A percentile compares a stretch with the other conserved stretches of the same genome.
These are phyloP conservation scores for Stercorarius parasiticus DNA, from an alignment of 2,113 vertebrate species.

Conservation along the genomic window DNA sequence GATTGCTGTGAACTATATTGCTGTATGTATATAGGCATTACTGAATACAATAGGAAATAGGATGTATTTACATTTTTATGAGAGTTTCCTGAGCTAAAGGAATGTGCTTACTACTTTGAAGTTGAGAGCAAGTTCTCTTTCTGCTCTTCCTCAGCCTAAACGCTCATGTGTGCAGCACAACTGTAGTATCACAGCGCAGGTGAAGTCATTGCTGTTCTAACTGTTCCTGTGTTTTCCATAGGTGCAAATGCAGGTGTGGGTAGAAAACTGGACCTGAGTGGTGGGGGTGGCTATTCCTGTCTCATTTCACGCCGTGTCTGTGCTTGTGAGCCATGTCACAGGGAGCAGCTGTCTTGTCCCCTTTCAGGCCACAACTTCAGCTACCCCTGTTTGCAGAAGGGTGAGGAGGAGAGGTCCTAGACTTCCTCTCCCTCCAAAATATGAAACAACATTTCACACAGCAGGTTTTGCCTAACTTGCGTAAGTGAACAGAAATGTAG, in stretches of 20 bases:
- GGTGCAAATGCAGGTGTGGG: not conserved
- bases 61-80: slow-evolving; percentile 31
- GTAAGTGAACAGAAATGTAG: not conserved
- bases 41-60: slow-evolving; percentile 22
- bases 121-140: not conserved
- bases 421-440: not conserved
- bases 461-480: not conserved
- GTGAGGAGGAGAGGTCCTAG: not conserved
- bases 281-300: not conserved
- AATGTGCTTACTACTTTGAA: slow-evolving; percentile 14
- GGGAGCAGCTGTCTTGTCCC: not conserved
- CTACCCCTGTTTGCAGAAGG: not conserved
- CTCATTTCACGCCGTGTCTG: not conserved
- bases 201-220: not conserved
- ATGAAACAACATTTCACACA: not conserved
- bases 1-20: not conserved
- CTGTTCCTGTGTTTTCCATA: not conserved
- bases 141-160: not conserved
- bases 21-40: not conserved
- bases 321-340: not conserved
- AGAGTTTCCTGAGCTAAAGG: slow-evolving; percentile 3
- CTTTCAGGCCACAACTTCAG: not conserved
- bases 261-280: not conserved
- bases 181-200: not conserved
- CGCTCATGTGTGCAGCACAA: not conserved